Evolutionary conservation across 2,888 invertebrate species (phyloP).

Genomic region (Athetis lepigone): DNA sequence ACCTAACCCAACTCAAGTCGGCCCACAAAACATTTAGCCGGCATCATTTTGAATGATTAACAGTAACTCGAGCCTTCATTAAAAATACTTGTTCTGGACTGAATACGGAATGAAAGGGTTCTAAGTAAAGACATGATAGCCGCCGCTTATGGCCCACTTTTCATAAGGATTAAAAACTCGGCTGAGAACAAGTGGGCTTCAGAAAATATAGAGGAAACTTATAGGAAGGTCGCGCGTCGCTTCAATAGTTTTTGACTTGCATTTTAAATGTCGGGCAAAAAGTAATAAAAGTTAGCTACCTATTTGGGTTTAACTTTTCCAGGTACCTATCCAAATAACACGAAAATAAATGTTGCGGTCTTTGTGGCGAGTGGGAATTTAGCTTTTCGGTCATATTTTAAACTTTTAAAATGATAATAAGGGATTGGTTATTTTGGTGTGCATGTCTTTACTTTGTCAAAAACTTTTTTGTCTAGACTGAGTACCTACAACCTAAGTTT

Average conservation of each 20-base stretch:
- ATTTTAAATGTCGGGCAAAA: neutral
- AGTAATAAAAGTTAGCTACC: too few relatives aligned
- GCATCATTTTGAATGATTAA: slow-evolving; percentile 44
- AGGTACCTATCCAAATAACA: too few relatives aligned
- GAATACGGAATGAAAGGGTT: slow-evolving; percentile 50
- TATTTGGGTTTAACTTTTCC: too few relatives aligned
- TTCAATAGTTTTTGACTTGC: neutral
- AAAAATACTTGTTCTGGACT: slow-evolving; percentile 47
- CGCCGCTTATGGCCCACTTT: slow-evolving; percentile 34
- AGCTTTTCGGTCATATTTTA: too few relatives aligned
- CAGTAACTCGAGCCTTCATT: slow-evolving; percentile 46
- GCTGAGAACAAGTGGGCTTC: slow-evolving; percentile 16
- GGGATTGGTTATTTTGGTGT: too few relatives aligned
- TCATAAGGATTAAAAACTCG: slow-evolving; percentile 44
- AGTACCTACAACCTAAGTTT: too few relatives aligned
- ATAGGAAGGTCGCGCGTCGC: neutral
- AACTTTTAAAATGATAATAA: too few relatives aligned
- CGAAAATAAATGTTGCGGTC: too few relatives aligned
- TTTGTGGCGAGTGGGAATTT: too few relatives aligned
- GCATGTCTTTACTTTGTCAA: too few relatives aligned
- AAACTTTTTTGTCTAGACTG: too few relatives aligned
- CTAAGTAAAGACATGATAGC: slow-evolving; percentile 48
- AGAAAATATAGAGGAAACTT: slow-evolving; percentile 13
- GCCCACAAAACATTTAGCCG: slow-evolving; percentile 25
- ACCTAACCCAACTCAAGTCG: neutral